phyloP scores from a whole-genome alignment of 2,888 invertebrate species.

The Phoenoteleia sp. region DNA sequence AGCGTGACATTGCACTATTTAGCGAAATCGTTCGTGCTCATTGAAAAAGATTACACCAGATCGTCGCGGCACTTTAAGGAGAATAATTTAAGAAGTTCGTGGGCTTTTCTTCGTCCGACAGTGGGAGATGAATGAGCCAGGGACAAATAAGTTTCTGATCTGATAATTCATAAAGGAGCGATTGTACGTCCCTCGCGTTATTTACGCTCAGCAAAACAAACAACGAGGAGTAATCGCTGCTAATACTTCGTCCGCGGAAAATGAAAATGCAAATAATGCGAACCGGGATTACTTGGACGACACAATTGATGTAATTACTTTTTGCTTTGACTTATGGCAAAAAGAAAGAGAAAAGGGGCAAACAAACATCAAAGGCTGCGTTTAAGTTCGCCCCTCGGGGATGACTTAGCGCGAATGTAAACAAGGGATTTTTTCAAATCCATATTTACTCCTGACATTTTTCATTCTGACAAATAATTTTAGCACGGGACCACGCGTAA shows the following conservation, averaged over 20 bases:
- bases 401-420: too few species aligned
- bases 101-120: slow-evolving; percentile 38
- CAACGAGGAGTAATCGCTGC: neutral
- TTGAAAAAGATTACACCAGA: slow-evolving; percentile 42
- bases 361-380: too few species aligned
- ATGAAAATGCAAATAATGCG: slow-evolving; percentile 27
- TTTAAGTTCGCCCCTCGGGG: too few species aligned
- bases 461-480: neutral
- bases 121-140: slow-evolving; percentile 45
- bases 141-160: slow-evolving; percentile 58
- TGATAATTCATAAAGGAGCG: slow-evolving; percentile 51
- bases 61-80: neutral
- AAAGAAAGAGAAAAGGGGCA: too few species aligned
- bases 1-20: slow-evolving; percentile 62
- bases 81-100: slow-evolving; percentile 55
- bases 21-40: slow-evolving; percentile 31
- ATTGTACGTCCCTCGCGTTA: slow-evolving; percentile 11
- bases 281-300: neutral
- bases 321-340: too few species aligned
- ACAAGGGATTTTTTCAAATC: neutral
- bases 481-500: neutral
- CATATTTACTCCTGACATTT: slow-evolving; percentile 4
- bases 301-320: slow-evolving; percentile 26
- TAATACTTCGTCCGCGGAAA: neutral
- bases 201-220: slow-evolving; percentile 4